These are phyloP conservation scores for Hyles vespertilio DNA, from an alignment of 1,140 invertebrate genomes.

Conservation along the genomic window DNA sequence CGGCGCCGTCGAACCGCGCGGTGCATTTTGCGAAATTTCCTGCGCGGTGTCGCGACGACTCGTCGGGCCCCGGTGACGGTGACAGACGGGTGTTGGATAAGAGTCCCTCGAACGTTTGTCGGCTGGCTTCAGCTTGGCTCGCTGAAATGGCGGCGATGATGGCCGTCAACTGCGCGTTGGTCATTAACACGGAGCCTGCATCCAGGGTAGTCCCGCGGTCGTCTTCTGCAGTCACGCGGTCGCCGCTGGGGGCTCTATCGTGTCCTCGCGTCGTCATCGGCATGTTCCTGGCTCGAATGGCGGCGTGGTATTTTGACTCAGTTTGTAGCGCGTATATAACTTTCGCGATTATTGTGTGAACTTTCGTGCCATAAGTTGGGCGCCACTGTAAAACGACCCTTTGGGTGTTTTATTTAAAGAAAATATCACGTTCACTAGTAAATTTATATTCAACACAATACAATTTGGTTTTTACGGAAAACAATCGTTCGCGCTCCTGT, in stretches of 20 bases:
- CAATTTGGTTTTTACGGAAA: no score
- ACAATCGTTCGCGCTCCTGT: no score
- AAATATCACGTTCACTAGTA: no score
- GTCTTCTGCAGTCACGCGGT: background rate
- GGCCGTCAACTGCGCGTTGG: background rate
- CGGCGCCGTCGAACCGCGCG: background rate
- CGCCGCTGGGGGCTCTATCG: no score
- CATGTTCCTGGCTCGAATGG: background rate
- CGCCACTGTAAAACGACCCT: background rate
- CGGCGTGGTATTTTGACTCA: background rate
- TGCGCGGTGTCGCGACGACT: no score
- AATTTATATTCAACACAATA: no score
- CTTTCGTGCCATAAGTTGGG: background rate
- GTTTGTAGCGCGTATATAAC: background rate
- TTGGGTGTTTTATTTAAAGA: background rate
- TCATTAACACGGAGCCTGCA: background rate
- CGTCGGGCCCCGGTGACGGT: background rate
- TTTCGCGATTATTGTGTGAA: background rate
- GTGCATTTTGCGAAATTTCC: no score
- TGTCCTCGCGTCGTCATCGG: background rate
- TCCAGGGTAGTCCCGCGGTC: no score
- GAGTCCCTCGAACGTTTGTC: background rate
- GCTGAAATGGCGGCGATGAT: background rate
- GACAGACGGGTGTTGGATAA: background rate
- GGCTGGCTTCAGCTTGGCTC: conserved; percentile 1